Conservation (phyloP, 1,140 invertebrate species). For the Aphelenchoides besseyi region DNA sequence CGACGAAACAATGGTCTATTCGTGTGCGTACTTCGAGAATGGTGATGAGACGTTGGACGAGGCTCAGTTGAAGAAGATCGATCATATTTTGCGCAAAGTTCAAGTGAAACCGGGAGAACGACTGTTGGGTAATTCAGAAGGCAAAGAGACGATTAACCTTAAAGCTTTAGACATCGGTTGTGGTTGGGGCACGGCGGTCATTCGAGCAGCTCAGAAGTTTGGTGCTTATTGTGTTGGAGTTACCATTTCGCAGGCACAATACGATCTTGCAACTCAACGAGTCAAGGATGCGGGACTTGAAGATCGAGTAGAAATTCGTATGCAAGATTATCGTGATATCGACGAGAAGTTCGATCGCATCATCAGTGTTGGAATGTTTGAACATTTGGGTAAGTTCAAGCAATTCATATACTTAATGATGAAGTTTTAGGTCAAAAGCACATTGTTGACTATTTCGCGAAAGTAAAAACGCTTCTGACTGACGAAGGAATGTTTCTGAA, state of each 20-base stretch:
- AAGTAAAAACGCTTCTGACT: neutral
- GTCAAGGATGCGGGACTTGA: neutral
- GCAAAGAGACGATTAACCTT: neutral
- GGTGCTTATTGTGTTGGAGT: conserved; percentile 12
- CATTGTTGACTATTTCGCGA: conserved; percentile 1
- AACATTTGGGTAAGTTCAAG: conserved; percentile 13
- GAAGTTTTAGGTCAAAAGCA: neutral
- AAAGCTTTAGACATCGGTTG: conserved; percentile 22
- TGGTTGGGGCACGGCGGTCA: conserved; percentile 17
- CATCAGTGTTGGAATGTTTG: conserved; percentile 18
- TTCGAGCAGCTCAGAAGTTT: neutral
- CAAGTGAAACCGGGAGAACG: conserved; percentile 2
- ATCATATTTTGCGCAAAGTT: conserved; percentile 12
- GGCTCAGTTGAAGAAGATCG: conserved; percentile 17
- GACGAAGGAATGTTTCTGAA: neutral
- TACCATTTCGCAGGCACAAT: conserved; percentile 11
- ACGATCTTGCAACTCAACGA: conserved; percentile 7
- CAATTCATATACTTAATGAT: neutral
- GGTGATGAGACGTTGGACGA: conserved; percentile 5
- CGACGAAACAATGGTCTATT: conserved; percentile 20
- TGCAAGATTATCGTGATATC: conserved; percentile 26
- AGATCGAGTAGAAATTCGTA: conserved; percentile 10
- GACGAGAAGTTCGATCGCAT: conserved; percentile 21
- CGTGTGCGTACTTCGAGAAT: conserved; percentile 17
- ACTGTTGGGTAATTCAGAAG: neutral